These are phyloP conservation scores for Abrostola tripartita DNA, from an alignment of 2,888 invertebrate genomes.

Conservation along the genomic window DNA sequence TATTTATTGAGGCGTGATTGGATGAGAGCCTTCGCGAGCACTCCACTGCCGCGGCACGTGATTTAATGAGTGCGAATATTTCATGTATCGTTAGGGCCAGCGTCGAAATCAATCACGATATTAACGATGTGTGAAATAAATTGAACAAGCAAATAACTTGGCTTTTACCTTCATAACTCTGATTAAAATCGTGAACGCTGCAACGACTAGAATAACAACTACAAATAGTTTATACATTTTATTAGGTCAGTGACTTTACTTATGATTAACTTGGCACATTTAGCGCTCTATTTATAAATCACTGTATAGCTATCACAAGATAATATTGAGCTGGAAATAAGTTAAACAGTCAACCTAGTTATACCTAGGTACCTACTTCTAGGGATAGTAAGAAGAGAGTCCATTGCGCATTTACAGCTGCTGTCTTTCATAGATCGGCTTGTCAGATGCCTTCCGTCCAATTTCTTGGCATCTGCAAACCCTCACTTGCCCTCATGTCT, in stretches of 20 bases:
- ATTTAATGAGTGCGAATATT: slow-evolving; percentile 86
- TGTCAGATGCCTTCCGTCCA: no score
- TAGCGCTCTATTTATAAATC: no score
- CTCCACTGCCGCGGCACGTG: slow-evolving; percentile 75
- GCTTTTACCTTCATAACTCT: slow-evolving; percentile 50
- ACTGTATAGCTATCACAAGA: no score
- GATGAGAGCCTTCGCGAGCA: slow-evolving; percentile 73
- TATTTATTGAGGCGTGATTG: slow-evolving; percentile 78
- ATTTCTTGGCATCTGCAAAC: no score
- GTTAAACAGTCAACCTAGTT: no score
- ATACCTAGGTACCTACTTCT: no score
- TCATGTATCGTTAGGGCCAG: slow-evolving; percentile 84
- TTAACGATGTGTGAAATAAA: slow-evolving; percentile 84
- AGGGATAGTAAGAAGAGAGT: no score
- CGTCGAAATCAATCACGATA: slow-evolving; percentile 85
- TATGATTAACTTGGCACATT: no score
- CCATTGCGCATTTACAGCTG: no score
- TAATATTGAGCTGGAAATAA: no score
- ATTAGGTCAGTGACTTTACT: not conserved
- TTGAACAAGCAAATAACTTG: slow-evolving; percentile 74
- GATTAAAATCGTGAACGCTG: slow-evolving; percentile 40
- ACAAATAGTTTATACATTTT: not conserved
- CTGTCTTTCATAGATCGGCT: no score
- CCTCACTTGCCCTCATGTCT: no score
- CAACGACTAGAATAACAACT: slow-evolving; percentile 9